These are phyloP conservation scores for Machimus rusticus DNA, from an alignment of 2,888 invertebrate species.

Conservation along the genomic window DNA sequence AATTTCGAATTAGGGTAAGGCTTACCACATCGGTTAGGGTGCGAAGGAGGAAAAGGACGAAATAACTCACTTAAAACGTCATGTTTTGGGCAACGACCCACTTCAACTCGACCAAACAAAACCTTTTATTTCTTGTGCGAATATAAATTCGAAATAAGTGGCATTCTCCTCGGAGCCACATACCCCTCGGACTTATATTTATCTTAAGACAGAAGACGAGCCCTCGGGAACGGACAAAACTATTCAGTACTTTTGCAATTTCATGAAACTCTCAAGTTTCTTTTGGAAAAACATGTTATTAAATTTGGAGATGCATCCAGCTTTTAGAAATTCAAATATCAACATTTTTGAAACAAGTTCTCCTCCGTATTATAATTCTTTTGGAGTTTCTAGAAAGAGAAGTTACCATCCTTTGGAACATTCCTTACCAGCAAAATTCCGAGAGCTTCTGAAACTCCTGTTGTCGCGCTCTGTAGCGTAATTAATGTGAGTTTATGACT, in stretches of 20 bases:
- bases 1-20: background rate
- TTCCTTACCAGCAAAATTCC: background rate
- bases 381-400: background rate
- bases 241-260: background rate
- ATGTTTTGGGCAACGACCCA: background rate
- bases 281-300: background rate
- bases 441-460: background rate
- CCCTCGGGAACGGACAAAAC: background rate
- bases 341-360: background rate
- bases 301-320: conserved; percentile 11
- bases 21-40: background rate
- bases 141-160: background rate
- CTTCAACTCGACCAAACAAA: background rate
- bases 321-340: conserved; percentile 4
- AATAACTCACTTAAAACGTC: background rate
- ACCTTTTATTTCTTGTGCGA: background rate
- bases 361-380: background rate
- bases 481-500: background rate
- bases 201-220: background rate
- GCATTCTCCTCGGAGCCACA: background rate
- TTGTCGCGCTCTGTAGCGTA: background rate
- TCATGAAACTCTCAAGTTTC: background rate
- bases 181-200: background rate
- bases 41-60: background rate
- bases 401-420: background rate